Conservation (phyloP, 2,888 invertebrate genomes). For the Rhamphomyia laevipes region DNA sequence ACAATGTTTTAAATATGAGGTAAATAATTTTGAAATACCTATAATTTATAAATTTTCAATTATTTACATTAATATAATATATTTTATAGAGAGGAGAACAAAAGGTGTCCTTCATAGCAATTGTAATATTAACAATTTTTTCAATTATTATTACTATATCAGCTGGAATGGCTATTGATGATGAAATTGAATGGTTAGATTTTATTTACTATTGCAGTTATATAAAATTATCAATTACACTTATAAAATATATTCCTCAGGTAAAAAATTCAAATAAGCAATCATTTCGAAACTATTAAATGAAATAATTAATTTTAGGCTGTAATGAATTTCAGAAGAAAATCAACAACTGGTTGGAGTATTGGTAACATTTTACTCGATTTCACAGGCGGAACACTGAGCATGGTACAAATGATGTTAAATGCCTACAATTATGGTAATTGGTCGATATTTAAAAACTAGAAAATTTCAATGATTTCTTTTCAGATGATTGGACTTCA, state of each 20-base stretch:
- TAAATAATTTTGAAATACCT: slow-evolving; percentile 30
- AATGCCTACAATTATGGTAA: slow-evolving; percentile 83
- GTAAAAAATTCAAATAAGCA: slow-evolving; percentile 39
- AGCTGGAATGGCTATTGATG: slow-evolving; percentile 48
- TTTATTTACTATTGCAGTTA: slow-evolving; percentile 94
- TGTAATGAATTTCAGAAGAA: slow-evolving; percentile 87
- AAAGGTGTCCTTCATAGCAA: not conserved
- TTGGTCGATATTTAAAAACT: slow-evolving; percentile 5
- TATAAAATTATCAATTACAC: slow-evolving; percentile 85
- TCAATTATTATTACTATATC: slow-evolving; percentile 43
- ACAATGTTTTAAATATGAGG: slow-evolving; percentile 88
- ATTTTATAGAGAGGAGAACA: not conserved
- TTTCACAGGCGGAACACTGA: slow-evolving; percentile 87
- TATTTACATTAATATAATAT: not conserved
- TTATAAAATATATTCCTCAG: slow-evolving; percentile 98
- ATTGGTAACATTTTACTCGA: slow-evolving; percentile 96
- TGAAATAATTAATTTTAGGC: slow-evolving; percentile 51
- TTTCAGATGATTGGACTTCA: slow-evolving; percentile 87
- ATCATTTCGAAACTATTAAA: not conserved
- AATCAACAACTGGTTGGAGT: slow-evolving; percentile 97
- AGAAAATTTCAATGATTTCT: slow-evolving; percentile 12
- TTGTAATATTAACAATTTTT: not conserved
- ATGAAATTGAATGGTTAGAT: slow-evolving; percentile 71
- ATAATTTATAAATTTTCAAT: not conserved
- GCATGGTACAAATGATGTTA: slow-evolving; percentile 92